A percentile compares a stretch with the other conserved stretches of the same genome.
Conservation (phyloP, 2,888 invertebrate species). For the Argyresthia goedartella region DNA sequence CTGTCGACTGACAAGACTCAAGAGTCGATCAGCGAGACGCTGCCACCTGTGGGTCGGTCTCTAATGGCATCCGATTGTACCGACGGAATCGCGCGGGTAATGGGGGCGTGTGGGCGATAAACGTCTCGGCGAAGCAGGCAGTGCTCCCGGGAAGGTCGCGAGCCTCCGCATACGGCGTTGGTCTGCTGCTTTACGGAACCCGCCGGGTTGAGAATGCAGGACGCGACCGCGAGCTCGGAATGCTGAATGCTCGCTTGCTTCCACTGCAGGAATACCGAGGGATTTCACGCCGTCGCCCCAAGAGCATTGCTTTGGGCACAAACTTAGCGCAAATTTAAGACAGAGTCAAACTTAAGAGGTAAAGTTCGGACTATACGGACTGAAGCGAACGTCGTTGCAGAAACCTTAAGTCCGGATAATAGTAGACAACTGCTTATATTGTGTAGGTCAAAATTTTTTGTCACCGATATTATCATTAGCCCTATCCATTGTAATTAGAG, state of each 20-base stretch:
- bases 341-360: no score
- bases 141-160: conserved; percentile 26
- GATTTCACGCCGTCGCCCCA: neutral
- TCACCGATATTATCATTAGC: neutral
- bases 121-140: conserved; percentile 26
- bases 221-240: conserved; percentile 23
- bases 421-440: neutral
- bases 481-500: neutral
- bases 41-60: conserved; percentile 37
- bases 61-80: conserved; percentile 55
- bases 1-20: conserved; percentile 42
- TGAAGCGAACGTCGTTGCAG: neutral
- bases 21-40: conserved; percentile 20
- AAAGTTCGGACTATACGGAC: neutral
- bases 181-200: conserved; percentile 47
- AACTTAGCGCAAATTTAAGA: neutral
- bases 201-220: conserved; percentile 50
- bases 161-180: conserved; percentile 29
- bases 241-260: neutral
- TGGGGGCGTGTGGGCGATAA: conserved; percentile 50
- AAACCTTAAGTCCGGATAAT: neutral
- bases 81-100: conserved; percentile 40
- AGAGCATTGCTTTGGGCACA: neutral
- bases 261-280: neutral
- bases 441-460: neutral